A percentile compares a stretch with the other conserved stretches of the same genome.
Evolutionary conservation across 2,113 vertebrate species (phyloP).

Genomic region (Spilogale gracilis): DNA sequence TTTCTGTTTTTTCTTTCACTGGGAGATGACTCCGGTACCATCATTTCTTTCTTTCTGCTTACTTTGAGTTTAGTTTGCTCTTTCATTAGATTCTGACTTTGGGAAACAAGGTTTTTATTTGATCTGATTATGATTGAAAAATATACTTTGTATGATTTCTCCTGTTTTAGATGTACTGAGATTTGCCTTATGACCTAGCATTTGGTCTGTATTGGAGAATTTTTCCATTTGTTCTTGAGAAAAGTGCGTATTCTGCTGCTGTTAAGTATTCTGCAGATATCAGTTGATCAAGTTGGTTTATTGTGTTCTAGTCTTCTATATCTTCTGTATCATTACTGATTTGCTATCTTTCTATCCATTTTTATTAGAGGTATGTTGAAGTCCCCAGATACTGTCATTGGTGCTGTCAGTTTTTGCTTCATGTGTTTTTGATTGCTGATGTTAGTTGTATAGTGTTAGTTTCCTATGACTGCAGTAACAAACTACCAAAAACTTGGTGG

Average conservation of each 20-base stretch:
- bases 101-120: not conserved
- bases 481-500: not conserved
- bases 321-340: not conserved
- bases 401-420: not conserved
- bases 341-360: not conserved
- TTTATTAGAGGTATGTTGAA: not conserved
- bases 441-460: not conserved
- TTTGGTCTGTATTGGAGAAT: not conserved
- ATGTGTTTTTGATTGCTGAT: not conserved
- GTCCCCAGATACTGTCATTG: not conserved
- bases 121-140: not conserved
- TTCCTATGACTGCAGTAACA: not conserved
- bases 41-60: not conserved
- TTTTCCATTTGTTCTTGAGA: conserved; percentile 34
- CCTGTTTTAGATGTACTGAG: not conserved
- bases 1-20: not conserved
- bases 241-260: conserved; percentile 7
- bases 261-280: not conserved
- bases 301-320: not conserved
- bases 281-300: not conserved
- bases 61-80: not conserved
- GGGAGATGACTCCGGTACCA: not conserved
- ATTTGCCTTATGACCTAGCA: not conserved
- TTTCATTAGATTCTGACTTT: conserved; percentile 7
- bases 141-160: not conserved